phyloP scores from a whole-genome alignment of 2,888 invertebrate genomes.

The Clivina fossor region DNA sequence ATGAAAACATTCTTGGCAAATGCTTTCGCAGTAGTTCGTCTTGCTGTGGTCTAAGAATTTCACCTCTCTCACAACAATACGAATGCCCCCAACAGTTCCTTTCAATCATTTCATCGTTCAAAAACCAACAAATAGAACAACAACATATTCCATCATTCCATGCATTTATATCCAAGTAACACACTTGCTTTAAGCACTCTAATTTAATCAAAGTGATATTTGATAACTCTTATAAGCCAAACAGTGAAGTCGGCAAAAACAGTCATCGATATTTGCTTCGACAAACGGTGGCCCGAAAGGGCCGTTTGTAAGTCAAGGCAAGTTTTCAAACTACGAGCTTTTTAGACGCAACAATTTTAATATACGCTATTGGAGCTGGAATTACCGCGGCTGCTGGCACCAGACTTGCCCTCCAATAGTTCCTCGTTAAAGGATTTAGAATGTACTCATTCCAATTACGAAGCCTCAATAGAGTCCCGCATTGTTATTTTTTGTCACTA shows the following conservation, averaged over 20 bases:
- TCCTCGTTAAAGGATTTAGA: conserved; percentile 29
- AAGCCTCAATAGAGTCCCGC: not conserved
- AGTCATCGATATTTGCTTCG: conserved; percentile 35
- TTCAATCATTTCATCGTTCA: conserved; percentile 63
- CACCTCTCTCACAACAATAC: conserved; percentile 61
- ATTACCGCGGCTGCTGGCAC: conserved; percentile 10
- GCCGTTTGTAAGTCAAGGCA: conserved; percentile 47
- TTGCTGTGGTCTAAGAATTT: conserved; percentile 60
- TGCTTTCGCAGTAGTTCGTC: conserved; percentile 66
- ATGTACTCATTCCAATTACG: conserved; percentile 39
- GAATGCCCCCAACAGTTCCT: conserved; percentile 59
- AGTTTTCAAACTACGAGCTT: conserved; percentile 63
- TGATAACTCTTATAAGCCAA: conserved; percentile 54
- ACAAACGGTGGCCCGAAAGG: conserved; percentile 38
- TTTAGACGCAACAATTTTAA: conserved; percentile 55
- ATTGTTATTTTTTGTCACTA: conserved; percentile 66
- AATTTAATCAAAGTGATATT: conserved; percentile 69
- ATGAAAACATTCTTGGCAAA: conserved; percentile 70
- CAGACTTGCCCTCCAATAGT: conserved; percentile 13
- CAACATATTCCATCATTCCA: conserved; percentile 69
- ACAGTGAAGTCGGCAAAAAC: conserved; percentile 46
- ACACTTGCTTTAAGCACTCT: conserved; percentile 67
- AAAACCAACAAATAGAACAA: conserved; percentile 65
- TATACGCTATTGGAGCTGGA: no score
- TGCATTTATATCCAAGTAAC: conserved; percentile 57